phyloP scores from a whole-genome alignment of 2,113 vertebrate species.

The Nothobranchius furzeri region DNA sequence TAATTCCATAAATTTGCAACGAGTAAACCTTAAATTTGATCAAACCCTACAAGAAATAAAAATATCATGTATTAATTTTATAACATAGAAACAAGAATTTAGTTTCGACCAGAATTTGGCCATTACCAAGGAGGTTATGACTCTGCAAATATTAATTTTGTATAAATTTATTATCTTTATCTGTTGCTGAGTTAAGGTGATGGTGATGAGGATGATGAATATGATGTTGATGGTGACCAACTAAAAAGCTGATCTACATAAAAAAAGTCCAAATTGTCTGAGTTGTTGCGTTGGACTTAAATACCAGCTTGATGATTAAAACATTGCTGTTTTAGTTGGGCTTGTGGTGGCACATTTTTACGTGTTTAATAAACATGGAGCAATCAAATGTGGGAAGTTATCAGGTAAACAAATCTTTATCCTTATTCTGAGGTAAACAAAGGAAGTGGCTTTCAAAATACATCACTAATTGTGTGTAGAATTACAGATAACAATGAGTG shows the following conservation, averaged over 20 bases:
- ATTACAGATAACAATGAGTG: neutral
- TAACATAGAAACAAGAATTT: too few species aligned
- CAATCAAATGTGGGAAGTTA: neutral
- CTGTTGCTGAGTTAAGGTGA: slow-evolving; percentile 1
- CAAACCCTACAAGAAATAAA: neutral
- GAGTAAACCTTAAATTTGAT: neutral
- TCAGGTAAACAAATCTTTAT: neutral
- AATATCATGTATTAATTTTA: too few species aligned
- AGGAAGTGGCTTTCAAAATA: neutral
- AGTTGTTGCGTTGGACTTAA: slow-evolving; percentile 1
- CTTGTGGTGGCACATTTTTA: neutral
- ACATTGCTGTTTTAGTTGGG: neutral
- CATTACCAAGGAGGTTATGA: too few species aligned
- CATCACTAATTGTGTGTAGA: neutral
- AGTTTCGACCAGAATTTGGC: too few species aligned
- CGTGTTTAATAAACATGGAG: fast-evolving
- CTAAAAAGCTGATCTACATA: neutral
- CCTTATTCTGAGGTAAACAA: neutral
- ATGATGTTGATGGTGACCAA: neutral
- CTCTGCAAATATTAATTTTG: too few species aligned
- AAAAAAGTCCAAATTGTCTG: neutral
- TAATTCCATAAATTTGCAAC: neutral
- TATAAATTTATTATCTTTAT: neutral
- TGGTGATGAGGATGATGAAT: neutral
- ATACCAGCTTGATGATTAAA: slow-evolving; percentile 13